phyloP scores from a whole-genome alignment of 2,888 invertebrate genomes.

The Artemia sp. region DNA sequence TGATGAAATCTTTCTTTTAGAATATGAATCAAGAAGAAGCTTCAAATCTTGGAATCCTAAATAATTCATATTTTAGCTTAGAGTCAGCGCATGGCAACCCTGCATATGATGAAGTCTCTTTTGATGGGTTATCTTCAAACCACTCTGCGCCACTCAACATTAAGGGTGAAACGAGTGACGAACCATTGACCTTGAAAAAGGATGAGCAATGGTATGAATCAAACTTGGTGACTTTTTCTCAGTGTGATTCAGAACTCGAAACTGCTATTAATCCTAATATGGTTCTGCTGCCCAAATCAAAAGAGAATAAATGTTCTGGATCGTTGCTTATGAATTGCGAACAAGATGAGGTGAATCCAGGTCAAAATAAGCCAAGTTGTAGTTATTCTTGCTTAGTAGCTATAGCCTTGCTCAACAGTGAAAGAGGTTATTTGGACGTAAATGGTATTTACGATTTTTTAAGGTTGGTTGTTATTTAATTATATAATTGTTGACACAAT shows the following conservation, averaged over 20 bases:
- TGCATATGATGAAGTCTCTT: neutral
- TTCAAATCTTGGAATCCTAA: neutral
- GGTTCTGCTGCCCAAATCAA: constrained; percentile 12
- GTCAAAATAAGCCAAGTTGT: constrained; percentile 53
- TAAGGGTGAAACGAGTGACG: neutral
- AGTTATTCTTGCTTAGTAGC: constrained; percentile 96
- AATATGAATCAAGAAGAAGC: neutral
- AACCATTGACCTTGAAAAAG: too few relatives aligned
- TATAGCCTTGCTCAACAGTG: constrained; percentile 89
- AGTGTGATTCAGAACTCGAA: constrained; percentile 6
- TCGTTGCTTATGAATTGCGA: neutral
- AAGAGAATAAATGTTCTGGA: neutral
- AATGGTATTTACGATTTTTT: constrained; percentile 98
- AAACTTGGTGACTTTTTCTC: neutral
- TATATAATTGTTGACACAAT: too few relatives aligned
- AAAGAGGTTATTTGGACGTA: constrained; percentile 81
- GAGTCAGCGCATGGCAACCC: neutral
- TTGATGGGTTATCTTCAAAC: constrained; percentile 5
- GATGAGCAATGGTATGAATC: neutral
- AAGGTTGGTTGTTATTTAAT: constrained; percentile 49
- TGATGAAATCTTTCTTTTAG: neutral
- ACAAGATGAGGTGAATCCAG: constrained; percentile 1
- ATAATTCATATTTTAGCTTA: too few relatives aligned
- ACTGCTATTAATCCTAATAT: constrained; percentile 4
- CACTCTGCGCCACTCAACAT: neutral